phyloP scores from a whole-genome alignment of 2,888 invertebrate species.

The Chloroclystis v-ata region DNA sequence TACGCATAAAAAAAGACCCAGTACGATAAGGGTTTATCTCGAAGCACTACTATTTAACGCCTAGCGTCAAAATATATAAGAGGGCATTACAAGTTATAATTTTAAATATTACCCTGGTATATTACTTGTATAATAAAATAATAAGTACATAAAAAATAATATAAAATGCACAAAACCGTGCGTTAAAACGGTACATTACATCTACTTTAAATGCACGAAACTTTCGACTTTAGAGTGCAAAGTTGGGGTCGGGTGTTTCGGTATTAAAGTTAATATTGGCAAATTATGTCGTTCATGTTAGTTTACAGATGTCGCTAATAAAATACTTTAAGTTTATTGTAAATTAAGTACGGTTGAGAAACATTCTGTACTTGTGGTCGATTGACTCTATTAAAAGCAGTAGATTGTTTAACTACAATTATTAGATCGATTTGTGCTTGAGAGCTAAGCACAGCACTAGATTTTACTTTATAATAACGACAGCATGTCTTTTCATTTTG shows the following conservation, averaged over 20 bases:
- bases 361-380: no score
- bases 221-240: conserved; percentile 23
- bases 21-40: not conserved
- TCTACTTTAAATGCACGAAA: conserved; percentile 14
- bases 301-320: not conserved
- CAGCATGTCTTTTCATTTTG: not conserved
- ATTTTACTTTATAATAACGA: no score
- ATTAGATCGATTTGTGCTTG: no score
- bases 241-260: conserved; percentile 31
- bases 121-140: conserved; percentile 45
- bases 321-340: no score
- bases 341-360: no score
- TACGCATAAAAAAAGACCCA: conserved; percentile 5
- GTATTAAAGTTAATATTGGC: conserved; percentile 5
- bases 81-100: conserved; percentile 21
- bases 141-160: conserved; percentile 57
- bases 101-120: conserved; percentile 66
- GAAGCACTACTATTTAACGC: conserved; percentile 8
- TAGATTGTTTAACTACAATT: no score
- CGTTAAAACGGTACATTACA: conserved; percentile 34
- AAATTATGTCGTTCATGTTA: not conserved
- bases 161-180: conserved; percentile 66
- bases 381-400: no score
- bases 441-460: no score
- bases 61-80: conserved; percentile 20